Percentiles rank a stretch among this genome's conserved stretches.
phyloP scores from a whole-genome alignment of 2,113 vertebrate genomes.

The Sus scrofa region T2T-Sscrofa CM000812.6:202369001-202369500 shows the following conservation, averaged over 20 bases:
- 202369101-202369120: background rate
- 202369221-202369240: background rate
- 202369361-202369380: background rate
- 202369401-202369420: background rate
- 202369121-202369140: background rate
- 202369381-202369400: background rate
- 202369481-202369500: constrained; percentile 33
- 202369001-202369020: background rate
- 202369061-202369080: background rate
- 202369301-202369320: background rate
- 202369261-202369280: background rate
- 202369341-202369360: background rate
- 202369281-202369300: background rate
- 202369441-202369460: background rate
- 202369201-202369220: background rate
- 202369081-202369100: background rate
- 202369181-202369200: background rate
- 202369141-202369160: background rate
- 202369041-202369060: background rate
- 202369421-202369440: background rate
- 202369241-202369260: background rate
- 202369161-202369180: background rate
- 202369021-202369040: background rate
- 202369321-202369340: background rate
- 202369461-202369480: background rate